phyloP scores from a whole-genome alignment of 2,888 invertebrate genomes.

The Willowsia nigromaculata region DNA sequence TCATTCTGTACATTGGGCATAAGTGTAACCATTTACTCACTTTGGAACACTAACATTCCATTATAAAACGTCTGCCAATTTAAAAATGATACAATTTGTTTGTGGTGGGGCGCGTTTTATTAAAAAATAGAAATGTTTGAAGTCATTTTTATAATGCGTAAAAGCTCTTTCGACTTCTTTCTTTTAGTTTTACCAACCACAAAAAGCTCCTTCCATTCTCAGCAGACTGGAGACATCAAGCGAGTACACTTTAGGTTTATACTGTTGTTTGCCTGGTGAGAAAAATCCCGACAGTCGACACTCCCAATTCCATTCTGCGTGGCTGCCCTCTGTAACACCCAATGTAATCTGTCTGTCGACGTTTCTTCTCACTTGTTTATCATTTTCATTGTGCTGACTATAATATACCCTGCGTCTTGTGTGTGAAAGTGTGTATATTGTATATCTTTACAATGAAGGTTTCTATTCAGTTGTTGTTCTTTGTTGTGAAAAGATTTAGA shows the following conservation, averaged over 20 bases:
- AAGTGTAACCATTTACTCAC: neutral
- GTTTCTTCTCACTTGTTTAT: neutral
- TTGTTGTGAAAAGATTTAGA: neutral
- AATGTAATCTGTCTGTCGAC: slow-evolving; percentile 23
- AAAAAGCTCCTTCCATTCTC: slow-evolving; percentile 13
- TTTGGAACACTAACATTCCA: slow-evolving; percentile 6
- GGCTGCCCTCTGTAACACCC: slow-evolving; percentile 39
- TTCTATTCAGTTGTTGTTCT: neutral
- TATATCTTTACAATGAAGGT: too few species aligned
- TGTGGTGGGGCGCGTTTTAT: neutral
- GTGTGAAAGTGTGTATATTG: too few species aligned
- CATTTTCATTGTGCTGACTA: too few species aligned
- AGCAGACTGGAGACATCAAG: slow-evolving; percentile 9
- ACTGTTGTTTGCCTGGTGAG: slow-evolving; percentile 47
- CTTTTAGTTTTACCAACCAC: neutral
- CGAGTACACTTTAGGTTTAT: neutral
- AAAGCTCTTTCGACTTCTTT: slow-evolving; percentile 27
- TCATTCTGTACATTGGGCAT: neutral
- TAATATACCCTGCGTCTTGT: neutral
- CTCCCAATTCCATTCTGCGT: slow-evolving; percentile 65
- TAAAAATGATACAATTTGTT: neutral
- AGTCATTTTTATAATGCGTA: neutral
- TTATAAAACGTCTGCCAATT: neutral
- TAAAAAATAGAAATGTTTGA: neutral
- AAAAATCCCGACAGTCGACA: slow-evolving; percentile 63